Percentiles rank a stretch among this genome's conserved stretches.
phyloP scores from a whole-genome alignment of 2,797 vertebrate genomes.

The Orestias chungarensis region DNA sequence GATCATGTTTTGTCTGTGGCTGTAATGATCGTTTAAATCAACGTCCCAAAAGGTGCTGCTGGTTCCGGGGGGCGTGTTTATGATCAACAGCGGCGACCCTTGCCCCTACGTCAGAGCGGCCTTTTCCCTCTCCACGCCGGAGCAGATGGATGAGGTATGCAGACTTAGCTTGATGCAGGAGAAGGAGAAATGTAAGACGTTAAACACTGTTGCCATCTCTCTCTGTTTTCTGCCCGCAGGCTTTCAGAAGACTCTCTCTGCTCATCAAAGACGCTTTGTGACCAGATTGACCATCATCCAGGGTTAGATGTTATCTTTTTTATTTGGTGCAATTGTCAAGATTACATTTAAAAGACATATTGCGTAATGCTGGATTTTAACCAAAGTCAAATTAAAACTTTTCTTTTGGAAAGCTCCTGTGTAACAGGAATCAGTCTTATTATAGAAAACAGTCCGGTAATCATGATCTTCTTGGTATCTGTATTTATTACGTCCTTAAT shows the following conservation, averaged over 20 bases:
- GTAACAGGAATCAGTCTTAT: neutral
- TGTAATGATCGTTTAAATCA: neutral
- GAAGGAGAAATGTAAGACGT: neutral
- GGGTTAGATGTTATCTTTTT: slow-evolving; percentile 6
- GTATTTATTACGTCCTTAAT: neutral
- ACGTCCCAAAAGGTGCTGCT: slow-evolving; percentile 83
- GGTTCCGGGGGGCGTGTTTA: slow-evolving; percentile 89
- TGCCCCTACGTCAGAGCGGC: slow-evolving; percentile 89
- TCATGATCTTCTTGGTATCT: neutral
- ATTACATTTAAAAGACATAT: neutral
- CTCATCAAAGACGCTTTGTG: slow-evolving; percentile 87
- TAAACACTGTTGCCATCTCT: slow-evolving; percentile 13
- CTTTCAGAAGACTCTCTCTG: slow-evolving; percentile 86
- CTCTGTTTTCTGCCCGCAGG: slow-evolving; percentile 77
- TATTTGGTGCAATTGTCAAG: neutral
- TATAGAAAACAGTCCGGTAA: slow-evolving; percentile 11
- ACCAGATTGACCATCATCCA: slow-evolving; percentile 19
- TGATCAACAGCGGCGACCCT: slow-evolving; percentile 79
- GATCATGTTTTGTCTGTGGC: neutral
- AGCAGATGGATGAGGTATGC: slow-evolving; percentile 88
- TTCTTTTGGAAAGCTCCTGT: neutral
- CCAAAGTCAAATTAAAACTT: neutral
- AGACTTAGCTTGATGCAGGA: slow-evolving; percentile 3
- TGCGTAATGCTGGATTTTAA: neutral
- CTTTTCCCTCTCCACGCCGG: slow-evolving; percentile 89